phyloP scores from a whole-genome alignment of 2,113 vertebrate species.

The Clarias batrachus region DNA sequence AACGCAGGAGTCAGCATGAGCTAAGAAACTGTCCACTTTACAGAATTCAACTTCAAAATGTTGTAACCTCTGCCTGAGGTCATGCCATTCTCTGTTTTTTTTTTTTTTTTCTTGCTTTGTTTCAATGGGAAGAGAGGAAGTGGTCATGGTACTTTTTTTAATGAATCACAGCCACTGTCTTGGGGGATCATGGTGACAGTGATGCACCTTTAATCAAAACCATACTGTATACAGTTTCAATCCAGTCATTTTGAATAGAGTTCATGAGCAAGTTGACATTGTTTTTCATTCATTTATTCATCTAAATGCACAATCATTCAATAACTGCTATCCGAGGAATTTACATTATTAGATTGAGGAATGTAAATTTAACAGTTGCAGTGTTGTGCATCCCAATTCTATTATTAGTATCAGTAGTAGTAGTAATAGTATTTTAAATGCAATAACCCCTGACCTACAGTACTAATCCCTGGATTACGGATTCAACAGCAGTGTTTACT shows the following conservation, averaged over 20 bases:
- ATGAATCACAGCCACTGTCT: neutral
- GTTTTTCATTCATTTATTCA: neutral
- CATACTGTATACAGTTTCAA: neutral
- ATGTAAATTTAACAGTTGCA: neutral
- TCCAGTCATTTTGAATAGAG: neutral
- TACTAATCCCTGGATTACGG: neutral
- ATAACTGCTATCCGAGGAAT: neutral
- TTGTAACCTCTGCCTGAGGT: neutral
- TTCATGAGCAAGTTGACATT: neutral
- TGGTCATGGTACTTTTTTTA: conserved; percentile 11
- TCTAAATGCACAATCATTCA: neutral
- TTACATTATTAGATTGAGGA: neutral
- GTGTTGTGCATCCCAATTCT: neutral
- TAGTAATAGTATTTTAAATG: too few species aligned
- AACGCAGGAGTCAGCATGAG: conserved; percentile 14
- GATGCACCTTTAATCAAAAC: neutral
- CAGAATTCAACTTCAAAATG: neutral
- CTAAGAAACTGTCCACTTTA: neutral
- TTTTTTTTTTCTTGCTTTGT: neutral
- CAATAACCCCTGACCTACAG: neutral
- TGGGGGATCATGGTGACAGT: neutral
- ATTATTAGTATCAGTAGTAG: too few species aligned
- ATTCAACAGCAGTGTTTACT: conserved; percentile 30
- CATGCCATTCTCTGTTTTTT: neutral
- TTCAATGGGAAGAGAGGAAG: conserved; percentile 10